These are phyloP conservation scores for Ariolimax columbianus DNA, from an alignment of 2,888 invertebrate species.

Conservation along the genomic window DNA sequence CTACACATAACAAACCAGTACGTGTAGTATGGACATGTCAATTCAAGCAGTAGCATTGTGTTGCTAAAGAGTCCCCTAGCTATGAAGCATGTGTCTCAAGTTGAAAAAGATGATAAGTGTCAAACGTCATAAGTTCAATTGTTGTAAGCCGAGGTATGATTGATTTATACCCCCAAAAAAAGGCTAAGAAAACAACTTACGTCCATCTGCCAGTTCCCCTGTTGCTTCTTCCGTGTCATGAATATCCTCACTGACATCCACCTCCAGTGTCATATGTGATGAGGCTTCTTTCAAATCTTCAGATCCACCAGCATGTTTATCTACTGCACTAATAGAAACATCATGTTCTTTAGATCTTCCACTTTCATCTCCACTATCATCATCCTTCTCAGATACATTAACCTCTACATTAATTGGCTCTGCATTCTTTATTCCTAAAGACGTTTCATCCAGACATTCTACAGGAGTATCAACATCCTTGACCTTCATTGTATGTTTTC, in stretches of 20 bases:
- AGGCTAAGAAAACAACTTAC: not conserved
- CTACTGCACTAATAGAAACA: not conserved
- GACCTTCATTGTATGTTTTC: not conserved
- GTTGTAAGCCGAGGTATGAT: too few relatives aligned
- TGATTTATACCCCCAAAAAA: too few relatives aligned
- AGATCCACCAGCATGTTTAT: not conserved
- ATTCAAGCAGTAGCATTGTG: too few relatives aligned
- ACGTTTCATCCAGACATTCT: not conserved
- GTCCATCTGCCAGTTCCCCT: not conserved
- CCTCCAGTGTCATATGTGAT: not conserved
- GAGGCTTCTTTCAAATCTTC: not conserved
- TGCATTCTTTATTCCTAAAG: not conserved
- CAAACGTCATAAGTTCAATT: too few relatives aligned
- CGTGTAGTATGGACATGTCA: too few relatives aligned
- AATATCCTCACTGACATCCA: not conserved
- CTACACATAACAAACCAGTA: too few relatives aligned
- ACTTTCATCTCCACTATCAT: not conserved
- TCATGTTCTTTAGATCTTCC: not conserved
- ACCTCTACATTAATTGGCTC: not conserved
- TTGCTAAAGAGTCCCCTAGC: too few relatives aligned
- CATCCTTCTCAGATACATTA: not conserved
- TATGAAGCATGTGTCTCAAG: too few relatives aligned
- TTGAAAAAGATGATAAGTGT: too few relatives aligned
- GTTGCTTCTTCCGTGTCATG: not conserved
- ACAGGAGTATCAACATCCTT: not conserved